Percentiles rank a stretch among this genome's conserved stretches.
phyloP scores from a whole-genome alignment of 2,888 invertebrate species.

The Drosophila ezoana region DNA sequence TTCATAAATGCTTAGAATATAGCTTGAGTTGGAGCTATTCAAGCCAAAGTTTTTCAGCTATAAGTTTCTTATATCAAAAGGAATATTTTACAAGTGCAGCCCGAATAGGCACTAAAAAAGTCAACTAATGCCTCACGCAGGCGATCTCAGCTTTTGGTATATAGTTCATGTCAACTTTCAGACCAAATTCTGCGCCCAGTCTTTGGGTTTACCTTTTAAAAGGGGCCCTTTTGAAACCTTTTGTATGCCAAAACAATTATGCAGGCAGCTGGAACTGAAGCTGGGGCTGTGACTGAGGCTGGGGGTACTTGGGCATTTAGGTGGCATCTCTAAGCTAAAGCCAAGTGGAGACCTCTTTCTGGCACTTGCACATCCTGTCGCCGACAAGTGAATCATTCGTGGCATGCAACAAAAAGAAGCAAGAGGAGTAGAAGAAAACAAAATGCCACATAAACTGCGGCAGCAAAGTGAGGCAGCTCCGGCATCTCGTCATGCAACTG shows the following conservation, averaged over 20 bases:
- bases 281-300: too few species aligned
- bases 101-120: too few species aligned
- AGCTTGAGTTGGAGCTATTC: too few species aligned
- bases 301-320: constrained; percentile 40
- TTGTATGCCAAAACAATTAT: constrained; percentile 59
- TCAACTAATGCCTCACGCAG: not conserved
- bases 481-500: constrained; percentile 79
- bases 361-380: constrained; percentile 76
- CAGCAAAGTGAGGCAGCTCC: constrained; percentile 58
- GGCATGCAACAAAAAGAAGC: constrained; percentile 56
- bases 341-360: constrained; percentile 71
- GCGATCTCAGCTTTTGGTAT: not conserved
- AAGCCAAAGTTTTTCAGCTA: too few species aligned
- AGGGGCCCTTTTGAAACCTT: constrained; percentile 36
- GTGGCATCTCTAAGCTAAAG: constrained; percentile 51
- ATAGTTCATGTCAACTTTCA: constrained; percentile 4
- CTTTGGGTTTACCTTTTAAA: constrained; percentile 24
- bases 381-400: constrained; percentile 73
- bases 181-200: not conserved
- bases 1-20: too few species aligned
- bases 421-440: not conserved
- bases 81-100: too few species aligned
- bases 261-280: constrained; percentile 21
- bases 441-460: constrained; percentile 64
- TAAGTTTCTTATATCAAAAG: too few species aligned